Evolutionary conservation across 2,888 invertebrate genomes (phyloP).

Genomic region (Pheosia gnoma): DNA sequence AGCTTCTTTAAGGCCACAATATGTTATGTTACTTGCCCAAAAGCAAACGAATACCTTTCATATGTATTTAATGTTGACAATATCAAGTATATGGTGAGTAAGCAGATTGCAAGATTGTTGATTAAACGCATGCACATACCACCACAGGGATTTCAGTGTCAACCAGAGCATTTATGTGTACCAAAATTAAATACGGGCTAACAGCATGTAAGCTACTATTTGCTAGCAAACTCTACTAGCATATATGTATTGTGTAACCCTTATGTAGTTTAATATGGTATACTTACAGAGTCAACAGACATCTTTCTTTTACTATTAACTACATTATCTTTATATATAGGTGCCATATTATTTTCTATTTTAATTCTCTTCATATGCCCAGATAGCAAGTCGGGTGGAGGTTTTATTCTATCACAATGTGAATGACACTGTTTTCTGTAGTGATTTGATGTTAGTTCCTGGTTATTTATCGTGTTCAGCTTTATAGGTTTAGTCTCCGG

Average conservation of each 20-base stretch:
- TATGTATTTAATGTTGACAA: too few relatives aligned
- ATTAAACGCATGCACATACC: slow-evolving; percentile 4
- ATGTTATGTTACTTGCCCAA: too few relatives aligned
- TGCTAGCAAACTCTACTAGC: too few relatives aligned
- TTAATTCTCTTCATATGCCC: slow-evolving; percentile 73
- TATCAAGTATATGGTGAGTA: too few relatives aligned
- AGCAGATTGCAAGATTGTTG: background rate
- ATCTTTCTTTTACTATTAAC: slow-evolving; percentile 64
- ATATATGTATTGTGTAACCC: too few relatives aligned
- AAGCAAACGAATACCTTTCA: too few relatives aligned
- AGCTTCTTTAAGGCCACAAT: too few relatives aligned
- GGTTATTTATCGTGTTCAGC: slow-evolving; percentile 34
- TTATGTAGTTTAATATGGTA: slow-evolving; percentile 2
- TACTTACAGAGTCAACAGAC: slow-evolving; percentile 63
- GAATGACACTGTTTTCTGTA: slow-evolving; percentile 40
- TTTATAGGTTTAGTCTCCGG: slow-evolving; percentile 49
- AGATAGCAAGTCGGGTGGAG: slow-evolving; percentile 65
- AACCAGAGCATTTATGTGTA: too few relatives aligned
- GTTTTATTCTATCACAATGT: slow-evolving; percentile 58
- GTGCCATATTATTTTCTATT: slow-evolving; percentile 49
- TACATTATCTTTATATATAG: slow-evolving; percentile 21
- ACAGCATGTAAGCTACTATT: too few relatives aligned
- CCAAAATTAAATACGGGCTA: too few relatives aligned
- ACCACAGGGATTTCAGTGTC: too few relatives aligned
- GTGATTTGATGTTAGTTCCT: slow-evolving; percentile 12